A percentile compares a stretch with the other conserved stretches of the same genome.
Conservation (phyloP, 2,888 invertebrate genomes). For the Leucophora obtusa region DNA sequence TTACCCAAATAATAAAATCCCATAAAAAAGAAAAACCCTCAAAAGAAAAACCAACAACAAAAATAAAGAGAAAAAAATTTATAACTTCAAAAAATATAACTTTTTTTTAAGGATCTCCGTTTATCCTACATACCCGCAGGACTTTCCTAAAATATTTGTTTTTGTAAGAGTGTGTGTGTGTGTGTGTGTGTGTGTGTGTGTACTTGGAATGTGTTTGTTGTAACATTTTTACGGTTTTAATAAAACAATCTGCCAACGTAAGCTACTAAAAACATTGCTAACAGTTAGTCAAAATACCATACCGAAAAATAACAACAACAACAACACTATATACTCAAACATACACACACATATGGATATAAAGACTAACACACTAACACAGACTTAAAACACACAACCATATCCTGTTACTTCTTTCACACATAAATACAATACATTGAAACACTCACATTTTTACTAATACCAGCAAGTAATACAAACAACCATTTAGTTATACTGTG, state of each 20-base stretch:
- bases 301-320: slow-evolving; percentile 27
- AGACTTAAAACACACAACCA: not conserved
- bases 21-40: slow-evolving; percentile 34
- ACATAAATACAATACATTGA: slow-evolving; percentile 49
- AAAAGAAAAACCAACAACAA: slow-evolving; percentile 38
- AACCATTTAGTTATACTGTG: slow-evolving; percentile 32
- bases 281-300: slow-evolving; percentile 48
- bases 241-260: slow-evolving; percentile 60
- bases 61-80: not conserved
- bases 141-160: slow-evolving; percentile 24
- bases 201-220: slow-evolving; percentile 6
- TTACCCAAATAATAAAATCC: slow-evolving; percentile 46
- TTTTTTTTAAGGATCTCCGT: slow-evolving; percentile 19
- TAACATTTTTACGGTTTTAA: slow-evolving; percentile 57
- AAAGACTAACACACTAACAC: not conserved
- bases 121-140: slow-evolving; percentile 37
- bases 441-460: not conserved
- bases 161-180: slow-evolving; percentile 13
- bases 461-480: slow-evolving; percentile 16
- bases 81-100: slow-evolving; percentile 37
- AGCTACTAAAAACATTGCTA: slow-evolving; percentile 50
- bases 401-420: slow-evolving; percentile 25
- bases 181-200: slow-evolving; percentile 9
- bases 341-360: not conserved
- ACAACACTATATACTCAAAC: slow-evolving; percentile 12